phyloP scores from a whole-genome alignment of 2,888 invertebrate genomes.

The Pseudeuparius sepicola region DNA sequence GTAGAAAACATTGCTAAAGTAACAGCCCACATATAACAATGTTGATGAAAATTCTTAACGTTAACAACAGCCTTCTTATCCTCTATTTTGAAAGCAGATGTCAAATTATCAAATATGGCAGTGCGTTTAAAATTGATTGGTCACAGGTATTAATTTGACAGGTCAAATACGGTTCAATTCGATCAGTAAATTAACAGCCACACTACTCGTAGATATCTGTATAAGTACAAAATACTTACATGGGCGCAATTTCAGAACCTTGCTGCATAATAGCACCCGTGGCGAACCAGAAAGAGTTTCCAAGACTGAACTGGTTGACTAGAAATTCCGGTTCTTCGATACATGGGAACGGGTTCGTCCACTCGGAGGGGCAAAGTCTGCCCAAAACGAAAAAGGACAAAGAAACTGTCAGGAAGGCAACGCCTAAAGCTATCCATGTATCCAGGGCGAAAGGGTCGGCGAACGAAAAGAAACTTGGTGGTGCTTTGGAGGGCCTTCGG shows the following conservation, averaged over 20 bases:
- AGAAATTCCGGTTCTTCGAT: conserved; percentile 49
- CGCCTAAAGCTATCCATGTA: conserved; percentile 60
- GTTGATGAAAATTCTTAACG: no score
- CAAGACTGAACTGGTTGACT: conserved; percentile 51
- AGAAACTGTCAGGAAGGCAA: conserved; percentile 55
- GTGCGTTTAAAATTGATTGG: no score
- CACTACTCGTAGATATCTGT: no score
- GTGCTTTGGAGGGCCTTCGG: conserved; percentile 52
- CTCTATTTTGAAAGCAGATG: no score
- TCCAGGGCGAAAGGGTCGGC: conserved; percentile 68
- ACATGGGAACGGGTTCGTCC: conserved; percentile 54
- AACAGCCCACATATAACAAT: no score
- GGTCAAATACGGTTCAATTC: no score
- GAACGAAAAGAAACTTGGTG: conserved; percentile 62
- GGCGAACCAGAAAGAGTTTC: conserved; percentile 58
- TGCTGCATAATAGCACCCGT: conserved; percentile 55
- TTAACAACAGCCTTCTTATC: no score
- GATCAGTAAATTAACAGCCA: no score
- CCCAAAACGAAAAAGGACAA: conserved; percentile 52
- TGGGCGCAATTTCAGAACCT: conserved; percentile 41
- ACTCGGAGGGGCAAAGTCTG: conserved; percentile 52
- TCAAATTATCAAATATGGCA: no score
- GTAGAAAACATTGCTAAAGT: no score
- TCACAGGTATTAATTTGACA: no score
- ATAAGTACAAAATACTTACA: no score